Base-by-base conservation (phyloP, 2,113 vertebrate species). In the Arvicanthis niloticus region DNA sequence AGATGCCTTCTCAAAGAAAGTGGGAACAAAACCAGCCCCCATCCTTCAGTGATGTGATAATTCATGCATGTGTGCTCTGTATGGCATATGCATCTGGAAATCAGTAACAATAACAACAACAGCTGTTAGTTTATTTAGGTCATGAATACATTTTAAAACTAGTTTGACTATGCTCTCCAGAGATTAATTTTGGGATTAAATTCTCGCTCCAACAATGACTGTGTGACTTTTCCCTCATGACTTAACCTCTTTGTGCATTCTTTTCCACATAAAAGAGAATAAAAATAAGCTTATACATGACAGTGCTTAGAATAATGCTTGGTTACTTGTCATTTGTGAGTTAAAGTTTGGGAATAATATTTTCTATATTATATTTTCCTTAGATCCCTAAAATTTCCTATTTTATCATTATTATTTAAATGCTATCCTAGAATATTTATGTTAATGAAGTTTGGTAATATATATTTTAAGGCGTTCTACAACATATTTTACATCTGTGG, bases 321-420 rank as follows among this genome's bases (percentile, higher is more conserved):
- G 42, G 5, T 10, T 91, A 17, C 29, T 51, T 91, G 62, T 67
- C 22, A 34, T 80, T 70, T 42, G 9, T 60, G 56, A 93, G 51
- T 81, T n/a, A 42, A 77, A 8, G 4, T 85, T 89, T 31, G 10
- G 78, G 42, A 15, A 78, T 60, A 89, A 58, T 67, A 70, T 82
- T 78, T 91, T 87, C 4, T 53, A n/a, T 11, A 22, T 42, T 76
- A 56, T 19, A 62, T 67, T 70, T 95, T 1, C 34, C 37, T 80
- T 89, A 3, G 31, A 78, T 88, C 56, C 5, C 31, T 77, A 12
- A 45, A 94, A 56, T 89, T 76, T 89, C 58, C n/a, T 88, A 19
- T 80, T 37, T 81, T 78, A 76, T 22, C 34, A n/a, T 87, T 65
- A 48, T n/a, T 82, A 77, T 78, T 72, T 70, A 88, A 96, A 73